Base-by-base conservation (phyloP, 2,797 vertebrate species). In the Prionace glauca region DNA sequence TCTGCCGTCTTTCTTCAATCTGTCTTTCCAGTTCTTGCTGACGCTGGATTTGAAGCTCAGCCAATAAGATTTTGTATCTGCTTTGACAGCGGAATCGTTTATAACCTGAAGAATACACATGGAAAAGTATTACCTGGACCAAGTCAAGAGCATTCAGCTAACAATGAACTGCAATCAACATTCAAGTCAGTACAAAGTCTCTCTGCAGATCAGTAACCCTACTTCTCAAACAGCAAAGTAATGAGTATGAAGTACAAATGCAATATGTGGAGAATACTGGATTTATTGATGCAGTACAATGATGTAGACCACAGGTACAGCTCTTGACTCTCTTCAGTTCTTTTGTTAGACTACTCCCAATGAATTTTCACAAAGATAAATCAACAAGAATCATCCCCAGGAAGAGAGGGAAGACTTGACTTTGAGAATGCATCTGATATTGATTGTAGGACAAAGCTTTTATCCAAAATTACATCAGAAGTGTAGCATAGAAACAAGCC, bases 71-170 rank as follows among this genome's bases (percentile, higher is more conserved):
- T 45, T 96, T 95, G 93, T 97, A 98, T 77, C 32, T 96, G 95
- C 96, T 97, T 50, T 96, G 97, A 96, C 96, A 97, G 67, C 96
- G 96, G 95, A 96, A 96, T n/a, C 96, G 96, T 86, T 96, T 97
- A 96, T 97, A 97, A 96, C 97, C 98, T 98, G 81, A 60, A 77
- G 29, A 77, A 77, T 32, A 77, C 92, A 87, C 32, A 96, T 11
- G 95, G 32, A 95, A 96, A 77, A 77, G 24, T 26, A 29, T 95
- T 20, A n/a, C 10, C 1, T 74, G 36, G 71, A 50, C 71, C 45
- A 95, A 74, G 32, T 77, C 62, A 65, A 65, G 62, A 1, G 62
- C 62, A 65, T 65, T 65, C 5, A 65, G 7, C 62, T 11, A 65
- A 65, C 62, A 65, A 14, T 8, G 10, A 65, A 65, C 62, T 65